Percentiles rank a stretch among this genome's conserved stretches.
These are phyloP conservation scores for Musca domestica DNA, from an alignment of 1,140 invertebrate species.

Conservation along the genomic window DNA sequence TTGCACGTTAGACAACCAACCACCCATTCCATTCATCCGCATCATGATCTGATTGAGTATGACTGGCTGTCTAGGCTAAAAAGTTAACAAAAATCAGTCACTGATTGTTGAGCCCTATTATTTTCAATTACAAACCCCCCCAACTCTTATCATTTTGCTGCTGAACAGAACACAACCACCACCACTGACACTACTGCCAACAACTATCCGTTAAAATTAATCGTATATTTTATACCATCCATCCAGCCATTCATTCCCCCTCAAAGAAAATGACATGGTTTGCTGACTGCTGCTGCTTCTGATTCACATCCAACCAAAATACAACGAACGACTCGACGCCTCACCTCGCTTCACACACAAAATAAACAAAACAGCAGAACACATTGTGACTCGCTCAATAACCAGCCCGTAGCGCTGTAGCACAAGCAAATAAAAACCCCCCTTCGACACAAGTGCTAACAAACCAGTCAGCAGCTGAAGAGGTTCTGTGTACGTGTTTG, in stretches of 20 bases:
- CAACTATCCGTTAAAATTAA: background rate
- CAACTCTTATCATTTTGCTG: background rate
- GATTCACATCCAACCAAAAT: background rate
- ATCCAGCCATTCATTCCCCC: no score
- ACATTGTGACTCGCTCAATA: background rate
- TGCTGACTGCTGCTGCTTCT: background rate
- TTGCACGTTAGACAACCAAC: no score
- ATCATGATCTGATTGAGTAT: background rate
- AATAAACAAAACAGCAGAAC: no score
- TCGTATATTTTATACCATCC: background rate
- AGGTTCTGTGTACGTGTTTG: background rate
- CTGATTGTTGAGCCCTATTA: background rate
- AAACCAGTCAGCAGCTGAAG: background rate
- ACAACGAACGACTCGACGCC: background rate
- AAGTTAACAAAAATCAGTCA: background rate
- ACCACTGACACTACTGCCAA: background rate
- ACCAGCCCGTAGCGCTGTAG: background rate
- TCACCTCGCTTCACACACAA: background rate
- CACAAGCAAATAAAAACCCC: conserved; percentile 3
- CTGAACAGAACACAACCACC: background rate
- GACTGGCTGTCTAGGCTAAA: conserved; percentile 3
- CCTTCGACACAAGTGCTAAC: background rate
- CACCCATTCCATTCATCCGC: no score
- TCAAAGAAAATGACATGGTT: background rate
- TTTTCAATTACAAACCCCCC: background rate